phyloP scores from a whole-genome alignment of 2,797 vertebrate species.

The Manis pentadactyla region DNA sequence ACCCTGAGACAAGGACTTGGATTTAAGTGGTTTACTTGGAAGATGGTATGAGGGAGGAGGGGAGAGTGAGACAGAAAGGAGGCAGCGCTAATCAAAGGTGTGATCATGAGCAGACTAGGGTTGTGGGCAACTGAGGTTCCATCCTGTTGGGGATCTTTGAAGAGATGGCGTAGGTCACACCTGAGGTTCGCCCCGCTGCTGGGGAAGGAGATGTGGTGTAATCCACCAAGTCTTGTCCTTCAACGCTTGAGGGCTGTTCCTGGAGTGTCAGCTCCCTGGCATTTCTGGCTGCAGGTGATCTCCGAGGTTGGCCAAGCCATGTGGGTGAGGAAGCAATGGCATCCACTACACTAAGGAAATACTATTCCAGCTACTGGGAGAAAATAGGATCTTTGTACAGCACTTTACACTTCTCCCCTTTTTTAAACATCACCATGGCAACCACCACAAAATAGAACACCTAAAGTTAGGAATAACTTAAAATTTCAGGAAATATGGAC shows the following conservation, averaged over 20 bases:
- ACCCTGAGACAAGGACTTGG: neutral
- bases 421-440: slow-evolving; percentile 76
- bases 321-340: neutral
- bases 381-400: slow-evolving; percentile 46
- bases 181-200: neutral
- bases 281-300: neutral
- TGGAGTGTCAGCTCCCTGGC: neutral
- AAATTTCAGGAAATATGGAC: slow-evolving; percentile 67
- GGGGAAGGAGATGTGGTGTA: rapidly evolving
- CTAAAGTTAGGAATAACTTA: slow-evolving; percentile 74
- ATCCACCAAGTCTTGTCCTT: neutral
- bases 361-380: neutral
- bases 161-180: rapidly evolving
- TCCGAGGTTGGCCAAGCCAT: neutral
- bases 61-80: neutral
- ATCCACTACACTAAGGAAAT: neutral
- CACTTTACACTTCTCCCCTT: slow-evolving; percentile 25
- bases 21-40: neutral
- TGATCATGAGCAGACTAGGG: neutral
- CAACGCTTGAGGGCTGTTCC: neutral
- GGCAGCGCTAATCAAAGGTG: neutral
- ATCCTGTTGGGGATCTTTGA: neutral
- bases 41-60: neutral
- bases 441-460: slow-evolving; percentile 70
- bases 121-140: neutral